Evolutionary conservation across 2,797 vertebrate genomes (phyloP), one percentile per base, ranked within the genome.

Genomic region (Manis crassicaudata): DNA sequence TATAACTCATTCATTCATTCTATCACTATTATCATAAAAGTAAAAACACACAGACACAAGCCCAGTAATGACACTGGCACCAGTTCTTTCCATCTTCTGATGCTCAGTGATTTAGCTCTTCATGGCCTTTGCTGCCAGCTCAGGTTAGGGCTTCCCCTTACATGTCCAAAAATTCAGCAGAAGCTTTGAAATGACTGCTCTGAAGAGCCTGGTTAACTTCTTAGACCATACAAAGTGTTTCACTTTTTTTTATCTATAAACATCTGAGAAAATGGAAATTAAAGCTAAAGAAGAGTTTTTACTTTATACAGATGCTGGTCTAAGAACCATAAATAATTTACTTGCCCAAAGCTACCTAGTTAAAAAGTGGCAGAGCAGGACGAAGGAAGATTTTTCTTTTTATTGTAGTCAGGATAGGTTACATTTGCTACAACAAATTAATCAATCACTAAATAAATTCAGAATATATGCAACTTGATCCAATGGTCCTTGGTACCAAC

Each of bases 101-200:
- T 76, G 60, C 25, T 70, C 13, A 88, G 37, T 58, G 88, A 37
- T 43, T 90, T 88, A 73, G 29, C 46, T 91, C 27, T 86, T 18
- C 54, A 83, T 23, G 50, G 12, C 18, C 9, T 23, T 7, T 73
- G 32, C 52, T 87, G 87, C 73, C 52, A 83, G 7, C 8, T 91
- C 7, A 84, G 62, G 50, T 84, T 70, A 54, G 58, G 83, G 23
- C 29, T 96, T n/a, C 79, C 52, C 32, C 80, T 91, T n/a, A 72
- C 40, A 67, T 13, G 40, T 67, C 68, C 50, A 86, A 68, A 95
- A 87, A 63, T 85, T 63, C n/a, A 94, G 86, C 79, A 65, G 20
- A 87, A 54, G 32, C 52, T 95, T 96, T 97, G 85, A 96, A 97
- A 96, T 95, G 16, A 76, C 20, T 68, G 67, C 75, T 94, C 88